phyloP scores from a whole-genome alignment of 2,888 invertebrate genomes.

The Drosophila pegasa region DNA sequence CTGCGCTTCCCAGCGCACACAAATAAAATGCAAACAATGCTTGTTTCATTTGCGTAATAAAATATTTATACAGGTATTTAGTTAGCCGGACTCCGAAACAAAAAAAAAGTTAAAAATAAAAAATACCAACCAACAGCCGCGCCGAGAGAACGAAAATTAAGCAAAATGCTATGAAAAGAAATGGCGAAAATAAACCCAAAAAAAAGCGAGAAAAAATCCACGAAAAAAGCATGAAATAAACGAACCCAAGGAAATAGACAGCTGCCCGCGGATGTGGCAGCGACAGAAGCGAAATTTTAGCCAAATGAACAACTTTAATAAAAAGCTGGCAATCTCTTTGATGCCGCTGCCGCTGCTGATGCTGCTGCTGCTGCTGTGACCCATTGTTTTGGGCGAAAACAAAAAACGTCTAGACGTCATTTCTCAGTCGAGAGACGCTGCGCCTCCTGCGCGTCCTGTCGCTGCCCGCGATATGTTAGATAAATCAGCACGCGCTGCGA shows the following conservation, averaged over 20 bases:
- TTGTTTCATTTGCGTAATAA: slow-evolving; percentile 78
- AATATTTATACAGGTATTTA: slow-evolving; percentile 79
- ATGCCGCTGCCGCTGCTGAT: neutral
- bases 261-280: slow-evolving; percentile 18
- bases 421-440: slow-evolving; percentile 54
- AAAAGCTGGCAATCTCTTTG: slow-evolving; percentile 22
- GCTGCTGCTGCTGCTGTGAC: slow-evolving; percentile 1
- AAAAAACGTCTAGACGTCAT: slow-evolving; percentile 72
- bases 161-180: slow-evolving; percentile 32
- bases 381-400: slow-evolving; percentile 49
- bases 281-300: slow-evolving; percentile 18
- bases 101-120: slow-evolving; percentile 23
- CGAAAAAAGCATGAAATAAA: slow-evolving; percentile 7
- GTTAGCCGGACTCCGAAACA: slow-evolving; percentile 60
- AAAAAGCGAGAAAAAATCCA: neutral
- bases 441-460: slow-evolving; percentile 20
- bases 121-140: slow-evolving; percentile 17
- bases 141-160: slow-evolving; percentile 54
- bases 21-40: slow-evolving; percentile 78
- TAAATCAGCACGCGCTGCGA: slow-evolving; percentile 64
- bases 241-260: slow-evolving; percentile 31
- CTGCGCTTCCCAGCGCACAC: slow-evolving; percentile 37
- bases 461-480: slow-evolving; percentile 45
- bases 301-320: slow-evolving; percentile 29
- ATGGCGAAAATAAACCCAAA: neutral